Percentiles rank a stretch among this genome's conserved stretches.
Evolutionary conservation across 2,888 invertebrate species (phyloP).

Genomic region (Caenorhabditis sp.): DNA sequence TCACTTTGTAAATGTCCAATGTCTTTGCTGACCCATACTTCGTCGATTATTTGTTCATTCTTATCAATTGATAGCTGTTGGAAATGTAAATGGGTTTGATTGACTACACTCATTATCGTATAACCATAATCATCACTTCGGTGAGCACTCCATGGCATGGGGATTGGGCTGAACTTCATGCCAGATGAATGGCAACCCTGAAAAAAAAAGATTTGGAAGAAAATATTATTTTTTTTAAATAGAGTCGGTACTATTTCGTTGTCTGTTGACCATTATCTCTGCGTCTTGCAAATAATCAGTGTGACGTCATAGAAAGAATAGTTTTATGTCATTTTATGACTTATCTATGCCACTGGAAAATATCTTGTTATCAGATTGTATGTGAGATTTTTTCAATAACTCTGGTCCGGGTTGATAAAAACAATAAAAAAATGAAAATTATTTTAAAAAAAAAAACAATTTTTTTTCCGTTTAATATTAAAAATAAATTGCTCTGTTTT

Average conservation of each 20-base stretch:
- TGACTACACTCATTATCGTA: constrained; percentile 81
- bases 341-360: too few species aligned
- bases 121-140: constrained; percentile 84
- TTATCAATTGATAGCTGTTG: constrained; percentile 80
- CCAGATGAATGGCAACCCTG: constrained; percentile 52
- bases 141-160: constrained; percentile 47
- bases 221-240: too few species aligned
- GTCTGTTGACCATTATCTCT: too few species aligned
- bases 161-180: constrained; percentile 46
- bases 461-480: too few species aligned
- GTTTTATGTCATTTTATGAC: too few species aligned
- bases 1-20: constrained; percentile 17
- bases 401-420: background rate
- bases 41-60: constrained; percentile 42
- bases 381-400: too few species aligned
- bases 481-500: too few species aligned
- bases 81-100: constrained; percentile 82
- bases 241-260: too few species aligned
- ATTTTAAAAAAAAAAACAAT: too few species aligned
- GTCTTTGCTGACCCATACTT: constrained; percentile 36
- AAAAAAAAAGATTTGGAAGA: background rate
- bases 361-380: too few species aligned
- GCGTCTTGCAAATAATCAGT: too few species aligned
- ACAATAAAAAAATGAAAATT: background rate
- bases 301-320: too few species aligned